Evolutionary conservation across 2,113 vertebrate species (phyloP).

Genomic region (Sakesphorus luctuosus): DNA sequence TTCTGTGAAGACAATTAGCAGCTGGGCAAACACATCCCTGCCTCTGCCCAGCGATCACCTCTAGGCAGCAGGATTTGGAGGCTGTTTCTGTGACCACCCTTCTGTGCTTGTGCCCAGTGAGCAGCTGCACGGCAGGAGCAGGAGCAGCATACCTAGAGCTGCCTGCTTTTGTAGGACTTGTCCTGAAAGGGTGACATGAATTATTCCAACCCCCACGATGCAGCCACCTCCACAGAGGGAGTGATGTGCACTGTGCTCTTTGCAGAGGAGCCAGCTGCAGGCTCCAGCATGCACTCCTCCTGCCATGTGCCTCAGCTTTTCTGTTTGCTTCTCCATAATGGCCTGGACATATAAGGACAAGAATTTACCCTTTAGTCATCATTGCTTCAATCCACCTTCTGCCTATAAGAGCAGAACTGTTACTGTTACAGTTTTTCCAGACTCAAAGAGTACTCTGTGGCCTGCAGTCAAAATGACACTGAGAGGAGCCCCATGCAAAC

Average conservation of each 20-base stretch:
- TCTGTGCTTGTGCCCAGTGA: background rate
- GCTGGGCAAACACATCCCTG: background rate
- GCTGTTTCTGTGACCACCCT: background rate
- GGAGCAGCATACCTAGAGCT: background rate
- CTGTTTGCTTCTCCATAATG: background rate
- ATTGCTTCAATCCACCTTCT: background rate
- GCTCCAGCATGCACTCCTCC: background rate
- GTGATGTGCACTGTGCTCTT: accelerated
- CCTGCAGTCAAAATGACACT: background rate
- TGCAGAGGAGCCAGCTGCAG: background rate
- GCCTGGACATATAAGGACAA: background rate
- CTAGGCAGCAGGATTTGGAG: background rate
- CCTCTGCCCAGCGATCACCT: background rate
- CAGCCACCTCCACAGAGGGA: background rate
- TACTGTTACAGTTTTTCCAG: background rate
- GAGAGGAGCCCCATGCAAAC: background rate
- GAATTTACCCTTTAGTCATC: background rate
- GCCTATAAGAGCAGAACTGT: background rate
- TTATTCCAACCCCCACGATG: accelerated
- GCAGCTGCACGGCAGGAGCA: background rate
- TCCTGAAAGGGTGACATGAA: background rate
- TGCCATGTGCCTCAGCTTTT: background rate
- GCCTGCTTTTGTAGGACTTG: background rate
- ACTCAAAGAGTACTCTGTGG: background rate
- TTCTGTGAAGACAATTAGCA: background rate